These are phyloP conservation scores for Misgurnus mizolepis DNA, from an alignment of 2,113 vertebrate genomes.

Conservation along the genomic window DNA sequence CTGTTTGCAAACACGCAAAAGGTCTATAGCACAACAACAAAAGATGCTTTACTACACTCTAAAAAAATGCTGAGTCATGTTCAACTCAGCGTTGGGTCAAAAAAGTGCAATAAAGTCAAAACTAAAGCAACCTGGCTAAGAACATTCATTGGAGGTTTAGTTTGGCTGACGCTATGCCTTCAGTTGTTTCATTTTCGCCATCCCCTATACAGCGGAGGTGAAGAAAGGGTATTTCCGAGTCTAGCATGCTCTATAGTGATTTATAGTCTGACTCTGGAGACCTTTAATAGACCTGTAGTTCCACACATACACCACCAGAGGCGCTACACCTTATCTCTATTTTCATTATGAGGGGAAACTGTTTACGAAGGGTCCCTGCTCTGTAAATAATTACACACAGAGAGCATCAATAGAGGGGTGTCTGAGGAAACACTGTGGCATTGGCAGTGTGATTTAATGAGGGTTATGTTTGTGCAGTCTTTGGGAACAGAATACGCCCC, in stretches of 20 bases:
- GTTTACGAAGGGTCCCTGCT: neutral
- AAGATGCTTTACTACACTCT: too few species aligned
- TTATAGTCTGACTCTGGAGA: constrained; percentile 3
- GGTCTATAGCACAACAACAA: too few species aligned
- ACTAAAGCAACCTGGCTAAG: too few species aligned
- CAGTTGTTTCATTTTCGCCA: neutral
- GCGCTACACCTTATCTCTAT: neutral
- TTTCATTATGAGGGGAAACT: constrained; percentile 13
- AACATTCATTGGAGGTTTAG: constrained; percentile 3
- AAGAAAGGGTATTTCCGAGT: neutral
- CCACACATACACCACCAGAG: neutral
- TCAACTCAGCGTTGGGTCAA: too few species aligned
- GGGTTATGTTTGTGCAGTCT: constrained; percentile 25
- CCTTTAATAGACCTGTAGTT: neutral
- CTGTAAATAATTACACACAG: neutral
- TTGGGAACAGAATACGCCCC: neutral
- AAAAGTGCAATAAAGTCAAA: too few species aligned
- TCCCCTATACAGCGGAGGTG: neutral
- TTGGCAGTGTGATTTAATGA: constrained; percentile 27
- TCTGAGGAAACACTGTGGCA: neutral
- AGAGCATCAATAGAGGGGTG: constrained; percentile 7
- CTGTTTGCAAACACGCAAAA: too few species aligned
- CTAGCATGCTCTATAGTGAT: neutral
- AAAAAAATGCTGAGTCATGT: too few species aligned
- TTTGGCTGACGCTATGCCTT: neutral